Conservation (phyloP, 2,113 vertebrate genomes). For the Drymodes brunneopygia region DNA sequence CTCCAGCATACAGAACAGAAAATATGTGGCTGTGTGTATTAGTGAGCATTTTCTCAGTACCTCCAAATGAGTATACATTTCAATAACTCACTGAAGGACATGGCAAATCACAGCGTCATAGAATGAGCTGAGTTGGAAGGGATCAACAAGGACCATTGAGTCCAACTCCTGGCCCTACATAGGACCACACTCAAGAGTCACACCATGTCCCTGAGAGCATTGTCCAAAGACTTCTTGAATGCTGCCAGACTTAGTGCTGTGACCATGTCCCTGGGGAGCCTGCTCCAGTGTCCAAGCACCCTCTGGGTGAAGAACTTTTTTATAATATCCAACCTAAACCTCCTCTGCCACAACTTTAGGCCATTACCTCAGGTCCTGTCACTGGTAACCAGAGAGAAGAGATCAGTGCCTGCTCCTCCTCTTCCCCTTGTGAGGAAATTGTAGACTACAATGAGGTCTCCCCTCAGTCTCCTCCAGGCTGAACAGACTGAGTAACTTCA, state of each 20-base stretch:
- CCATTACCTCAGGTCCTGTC: neutral
- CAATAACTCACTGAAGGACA: neutral
- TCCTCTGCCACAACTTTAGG: neutral
- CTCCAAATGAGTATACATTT: neutral
- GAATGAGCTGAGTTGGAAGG: neutral
- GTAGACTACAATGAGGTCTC: neutral
- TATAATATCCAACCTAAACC: neutral
- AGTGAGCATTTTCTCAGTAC: neutral
- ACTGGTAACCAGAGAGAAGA: neutral
- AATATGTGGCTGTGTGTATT: neutral
- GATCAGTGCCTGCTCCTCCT: neutral
- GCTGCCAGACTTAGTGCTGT: neutral
- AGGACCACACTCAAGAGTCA: neutral
- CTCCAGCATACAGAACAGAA: neutral
- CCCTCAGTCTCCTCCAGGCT: neutral
- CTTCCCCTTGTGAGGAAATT: accelerated
- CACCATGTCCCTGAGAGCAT: neutral
- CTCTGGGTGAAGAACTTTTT: neutral
- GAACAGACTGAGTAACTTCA: neutral
- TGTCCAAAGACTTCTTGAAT: neutral
- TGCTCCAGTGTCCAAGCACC: neutral
- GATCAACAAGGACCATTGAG: neutral
- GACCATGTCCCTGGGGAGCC: accelerated
- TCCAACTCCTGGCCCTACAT: neutral
- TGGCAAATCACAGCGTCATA: neutral